Percentiles rank a stretch among this genome's conserved stretches.
Evolutionary conservation across 2,888 invertebrate species (phyloP).

Genomic region (Cephus nigrinus): DNA sequence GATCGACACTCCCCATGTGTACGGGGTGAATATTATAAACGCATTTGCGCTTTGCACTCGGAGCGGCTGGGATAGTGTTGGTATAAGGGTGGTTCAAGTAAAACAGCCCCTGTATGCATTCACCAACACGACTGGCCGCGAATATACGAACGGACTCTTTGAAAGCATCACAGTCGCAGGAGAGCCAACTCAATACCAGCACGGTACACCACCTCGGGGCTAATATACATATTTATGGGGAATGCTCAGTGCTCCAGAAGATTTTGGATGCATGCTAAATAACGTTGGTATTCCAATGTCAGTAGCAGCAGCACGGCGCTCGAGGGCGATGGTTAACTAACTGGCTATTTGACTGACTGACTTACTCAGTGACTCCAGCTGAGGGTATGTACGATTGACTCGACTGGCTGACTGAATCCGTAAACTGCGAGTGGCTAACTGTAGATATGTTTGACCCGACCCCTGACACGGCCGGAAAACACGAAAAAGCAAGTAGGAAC

Average conservation of each 20-base stretch:
- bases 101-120: slow-evolving; percentile 10
- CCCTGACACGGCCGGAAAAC: slow-evolving; percentile 13
- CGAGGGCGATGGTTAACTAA: slow-evolving; percentile 11
- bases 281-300: slow-evolving; percentile 38
- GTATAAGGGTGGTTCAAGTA: slow-evolving; percentile 15
- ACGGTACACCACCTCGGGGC: slow-evolving; percentile 30
- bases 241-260: slow-evolving; percentile 53
- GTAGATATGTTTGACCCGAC: not conserved
- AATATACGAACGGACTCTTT: slow-evolving; percentile 15
- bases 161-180: slow-evolving; percentile 21
- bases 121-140: not conserved
- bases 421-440: not conserved
- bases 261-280: slow-evolving; percentile 59
- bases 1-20: slow-evolving; percentile 40
- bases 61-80: not conserved
- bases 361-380: not conserved
- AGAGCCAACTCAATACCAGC: not conserved
- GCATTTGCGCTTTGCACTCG: slow-evolving; percentile 37
- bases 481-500: slow-evolving; percentile 30
- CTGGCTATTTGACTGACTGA: slow-evolving; percentile 4
- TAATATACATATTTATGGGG: slow-evolving; percentile 58
- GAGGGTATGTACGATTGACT: not conserved
- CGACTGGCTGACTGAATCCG: not conserved
- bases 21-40: slow-evolving; percentile 61
- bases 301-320: slow-evolving; percentile 5